Evolutionary conservation across 2,888 invertebrate genomes (phyloP).

Genomic region (Hirtodrosophila cameraria): DNA sequence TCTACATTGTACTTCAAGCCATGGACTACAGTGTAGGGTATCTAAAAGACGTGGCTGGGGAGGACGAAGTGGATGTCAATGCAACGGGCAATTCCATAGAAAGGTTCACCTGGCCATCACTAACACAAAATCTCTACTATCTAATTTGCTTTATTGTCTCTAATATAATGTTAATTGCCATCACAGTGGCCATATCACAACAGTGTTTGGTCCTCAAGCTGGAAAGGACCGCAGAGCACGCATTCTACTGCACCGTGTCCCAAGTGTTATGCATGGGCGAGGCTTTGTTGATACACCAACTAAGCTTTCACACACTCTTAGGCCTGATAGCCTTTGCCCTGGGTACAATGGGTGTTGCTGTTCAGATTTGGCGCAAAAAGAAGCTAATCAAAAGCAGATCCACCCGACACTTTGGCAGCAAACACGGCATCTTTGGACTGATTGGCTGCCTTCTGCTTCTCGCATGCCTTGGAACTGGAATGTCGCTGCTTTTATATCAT

Average conservation of each 20-base stretch:
- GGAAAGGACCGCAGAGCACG: constrained; percentile 26
- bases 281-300: background rate
- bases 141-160: background rate
- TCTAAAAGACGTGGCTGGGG: background rate
- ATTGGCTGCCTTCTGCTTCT: constrained; percentile 4
- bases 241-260: constrained; percentile 23
- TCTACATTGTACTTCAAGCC: too few species aligned
- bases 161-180: constrained; percentile 1
- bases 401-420: constrained; percentile 17
- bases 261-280: constrained; percentile 27
- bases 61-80: background rate
- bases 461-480: constrained; percentile 3
- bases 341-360: constrained; percentile 25
- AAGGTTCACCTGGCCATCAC: background rate
- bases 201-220: constrained; percentile 22
- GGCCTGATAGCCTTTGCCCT: constrained; percentile 22
- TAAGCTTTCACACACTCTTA: constrained; percentile 28
- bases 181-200: constrained; percentile 10
- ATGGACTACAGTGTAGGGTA: background rate
- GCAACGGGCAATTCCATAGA: background rate
- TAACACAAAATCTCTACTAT: background rate
- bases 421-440: constrained; percentile 39
- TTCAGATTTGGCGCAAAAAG: background rate
- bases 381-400: background rate
- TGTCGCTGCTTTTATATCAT: background rate